These are phyloP conservation scores for Poecilia latipinna DNA, from an alignment of 2,113 vertebrate genomes.

Conservation along the genomic window DNA sequence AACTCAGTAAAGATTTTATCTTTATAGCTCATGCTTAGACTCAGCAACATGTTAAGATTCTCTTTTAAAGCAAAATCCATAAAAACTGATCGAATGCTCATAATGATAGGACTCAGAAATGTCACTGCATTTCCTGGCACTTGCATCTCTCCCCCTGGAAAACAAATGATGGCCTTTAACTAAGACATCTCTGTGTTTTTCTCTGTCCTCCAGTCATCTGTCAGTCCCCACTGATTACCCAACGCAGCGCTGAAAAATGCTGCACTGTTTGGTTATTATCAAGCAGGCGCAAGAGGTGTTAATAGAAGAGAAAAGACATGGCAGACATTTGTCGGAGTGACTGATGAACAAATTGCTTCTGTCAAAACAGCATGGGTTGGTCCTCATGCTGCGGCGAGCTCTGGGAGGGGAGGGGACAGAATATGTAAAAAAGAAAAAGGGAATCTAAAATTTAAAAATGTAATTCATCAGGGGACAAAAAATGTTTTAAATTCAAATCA, in stretches of 20 bases:
- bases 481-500: constrained; percentile 74
- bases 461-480: constrained; percentile 46
- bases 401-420: constrained; percentile 17
- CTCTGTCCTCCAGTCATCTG: constrained; percentile 8
- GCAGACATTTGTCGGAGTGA: constrained; percentile 34
- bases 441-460: constrained; percentile 1
- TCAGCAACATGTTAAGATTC: no score
- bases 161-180: constrained; percentile 48
- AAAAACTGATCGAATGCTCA: neutral
- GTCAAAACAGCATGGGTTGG: constrained; percentile 67
- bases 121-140: constrained; percentile 31
- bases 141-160: constrained; percentile 3
- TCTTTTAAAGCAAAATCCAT: no score
- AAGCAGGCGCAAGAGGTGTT: constrained; percentile 60
- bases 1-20: no score
- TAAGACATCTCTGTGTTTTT: constrained; percentile 11
- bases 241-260: neutral
- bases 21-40: no score
- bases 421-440: neutral
- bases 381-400: constrained; percentile 69
- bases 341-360: constrained; percentile 55
- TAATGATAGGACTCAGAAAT: constrained; percentile 31
- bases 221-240: constrained; percentile 14
- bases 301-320: constrained; percentile 36
- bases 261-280: constrained; percentile 28